Conservation (phyloP, 2,888 invertebrate species). For the Andrena flavipes region DNA sequence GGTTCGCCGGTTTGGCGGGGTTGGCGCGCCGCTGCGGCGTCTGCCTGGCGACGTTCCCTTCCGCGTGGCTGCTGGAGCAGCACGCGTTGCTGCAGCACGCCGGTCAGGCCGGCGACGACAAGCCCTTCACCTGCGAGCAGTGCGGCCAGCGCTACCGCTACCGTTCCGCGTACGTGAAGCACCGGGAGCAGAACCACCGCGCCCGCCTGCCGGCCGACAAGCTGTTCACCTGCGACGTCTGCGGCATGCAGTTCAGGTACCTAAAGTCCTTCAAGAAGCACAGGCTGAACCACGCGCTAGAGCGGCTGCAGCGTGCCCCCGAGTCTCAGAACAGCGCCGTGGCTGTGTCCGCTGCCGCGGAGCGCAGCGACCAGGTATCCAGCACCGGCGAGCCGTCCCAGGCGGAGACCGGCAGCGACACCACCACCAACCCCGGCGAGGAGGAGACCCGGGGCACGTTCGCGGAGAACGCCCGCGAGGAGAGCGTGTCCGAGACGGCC, state of each 20-base stretch:
- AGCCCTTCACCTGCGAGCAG: constrained; percentile 96
- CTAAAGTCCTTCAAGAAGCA: constrained; percentile 96
- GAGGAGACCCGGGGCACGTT: constrained; percentile 77
- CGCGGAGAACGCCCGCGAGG: constrained; percentile 78
- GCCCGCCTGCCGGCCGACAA: constrained; percentile 95
- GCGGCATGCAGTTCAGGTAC: constrained; percentile 96
- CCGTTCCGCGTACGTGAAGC: constrained; percentile 93
- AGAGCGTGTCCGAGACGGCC: constrained; percentile 77
- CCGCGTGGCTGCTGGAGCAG: constrained; percentile 94
- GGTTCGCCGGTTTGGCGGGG: constrained; percentile 81
- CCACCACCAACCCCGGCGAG: constrained; percentile 87
- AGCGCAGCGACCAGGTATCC: constrained; percentile 89
- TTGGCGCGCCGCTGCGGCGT: constrained; percentile 90
- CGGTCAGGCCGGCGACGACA: constrained; percentile 89
- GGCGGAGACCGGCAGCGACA: constrained; percentile 86
- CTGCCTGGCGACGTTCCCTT: constrained; percentile 94
- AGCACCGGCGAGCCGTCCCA: constrained; percentile 90
- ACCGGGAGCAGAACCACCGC: constrained; percentile 95
- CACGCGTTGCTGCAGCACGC: constrained; percentile 94
- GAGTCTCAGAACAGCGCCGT: constrained; percentile 73
- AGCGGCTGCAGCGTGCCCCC: constrained; percentile 89
- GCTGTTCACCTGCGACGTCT: constrained; percentile 95
- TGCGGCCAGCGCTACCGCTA: constrained; percentile 96
- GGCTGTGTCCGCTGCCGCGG: constrained; percentile 75
- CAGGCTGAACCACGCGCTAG: constrained; percentile 93